Evolutionary conservation across 2,113 vertebrate genomes (phyloP), one percentile per base, ranked within the genome.

Genomic region (Eretmochelys imbricata): DNA sequence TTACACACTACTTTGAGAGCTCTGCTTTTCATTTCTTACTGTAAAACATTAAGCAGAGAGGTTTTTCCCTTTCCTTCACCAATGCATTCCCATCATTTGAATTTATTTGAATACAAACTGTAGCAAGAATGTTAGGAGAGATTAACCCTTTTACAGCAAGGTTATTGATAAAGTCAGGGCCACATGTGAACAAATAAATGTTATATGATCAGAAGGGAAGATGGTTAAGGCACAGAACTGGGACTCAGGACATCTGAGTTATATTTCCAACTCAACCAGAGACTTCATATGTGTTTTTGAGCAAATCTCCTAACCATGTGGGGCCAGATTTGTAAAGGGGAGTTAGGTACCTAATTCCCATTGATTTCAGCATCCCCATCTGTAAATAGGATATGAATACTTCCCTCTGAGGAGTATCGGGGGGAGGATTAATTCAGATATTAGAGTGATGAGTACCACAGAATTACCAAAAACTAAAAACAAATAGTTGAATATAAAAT

Each of bases 161-260:
- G 4, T 31, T 31, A 72, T 2, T 5, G 72, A n/a, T 38, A 50
- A 90, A 84, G 89, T 54, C 38, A 11, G 19, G 50, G 82, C 2
- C 11, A 53, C 24, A 42, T 81, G 42, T 69, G 53, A 82, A 48
- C 8, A 35, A 87, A 27, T 3, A 35, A 51, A 11, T 27, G 9
- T 4, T 2, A 82, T 5, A 84, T 0, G 0, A 16, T n/a, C 8
- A 5, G 79, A 25, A 27, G 0, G 0, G 84, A 90, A 88, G 16
- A 9, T 83, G 10, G 9, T 51, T 81, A 62, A 24, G 80, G n/a
- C 1, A 55, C 38, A n/a, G 55, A 29, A 27, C 16, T 57, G 48
- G 82, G 51, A 48, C 46, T 46, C n/a, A 87, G 49, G 31, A 48
- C 75, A 42, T 19, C 4, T 6, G 57, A 48, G 5, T 2, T 87